Evolutionary conservation across 2,888 invertebrate genomes (phyloP).

Genomic region (Syrphus vitripennis): DNA sequence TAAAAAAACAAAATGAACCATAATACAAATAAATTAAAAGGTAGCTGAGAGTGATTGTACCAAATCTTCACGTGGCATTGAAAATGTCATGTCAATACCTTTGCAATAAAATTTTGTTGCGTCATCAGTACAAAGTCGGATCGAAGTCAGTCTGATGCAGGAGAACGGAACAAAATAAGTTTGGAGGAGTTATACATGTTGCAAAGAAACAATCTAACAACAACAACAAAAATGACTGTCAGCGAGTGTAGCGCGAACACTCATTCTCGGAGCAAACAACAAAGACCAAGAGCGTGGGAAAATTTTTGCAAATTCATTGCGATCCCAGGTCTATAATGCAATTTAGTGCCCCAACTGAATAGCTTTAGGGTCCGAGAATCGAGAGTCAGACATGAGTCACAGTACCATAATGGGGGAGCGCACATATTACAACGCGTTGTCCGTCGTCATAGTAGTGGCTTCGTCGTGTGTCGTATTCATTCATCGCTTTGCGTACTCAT

Average conservation of each 20-base stretch:
- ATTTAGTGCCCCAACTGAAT: slow-evolving; percentile 41
- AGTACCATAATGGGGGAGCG: slow-evolving; percentile 45
- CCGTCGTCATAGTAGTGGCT: not conserved
- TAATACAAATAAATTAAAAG: not conserved
- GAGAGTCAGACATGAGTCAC: slow-evolving; percentile 54
- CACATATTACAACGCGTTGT: slow-evolving; percentile 9
- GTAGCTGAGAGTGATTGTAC: slow-evolving; percentile 40
- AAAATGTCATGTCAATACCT: slow-evolving; percentile 54
- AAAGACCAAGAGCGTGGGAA: slow-evolving; percentile 68
- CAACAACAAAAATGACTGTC: slow-evolving; percentile 53
- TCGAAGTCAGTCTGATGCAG: not conserved
- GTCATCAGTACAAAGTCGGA: slow-evolving; percentile 6
- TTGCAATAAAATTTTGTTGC: slow-evolving; percentile 57
- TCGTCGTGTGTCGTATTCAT: slow-evolving; percentile 35
- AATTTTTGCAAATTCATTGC: slow-evolving; percentile 39
- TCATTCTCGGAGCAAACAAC: slow-evolving; percentile 32
- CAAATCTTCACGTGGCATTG: slow-evolving; percentile 49
- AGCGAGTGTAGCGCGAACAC: slow-evolving; percentile 42
- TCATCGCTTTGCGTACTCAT: slow-evolving; percentile 19
- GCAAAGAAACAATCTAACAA: not conserved
- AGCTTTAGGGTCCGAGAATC: slow-evolving; percentile 48
- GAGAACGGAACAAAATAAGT: not conserved
- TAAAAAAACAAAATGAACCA: not conserved
- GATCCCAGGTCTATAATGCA: slow-evolving; percentile 36
- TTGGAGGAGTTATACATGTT: not conserved